phyloP scores from a whole-genome alignment of 2,113 vertebrate genomes.

The Eclectus roratus region DNA sequence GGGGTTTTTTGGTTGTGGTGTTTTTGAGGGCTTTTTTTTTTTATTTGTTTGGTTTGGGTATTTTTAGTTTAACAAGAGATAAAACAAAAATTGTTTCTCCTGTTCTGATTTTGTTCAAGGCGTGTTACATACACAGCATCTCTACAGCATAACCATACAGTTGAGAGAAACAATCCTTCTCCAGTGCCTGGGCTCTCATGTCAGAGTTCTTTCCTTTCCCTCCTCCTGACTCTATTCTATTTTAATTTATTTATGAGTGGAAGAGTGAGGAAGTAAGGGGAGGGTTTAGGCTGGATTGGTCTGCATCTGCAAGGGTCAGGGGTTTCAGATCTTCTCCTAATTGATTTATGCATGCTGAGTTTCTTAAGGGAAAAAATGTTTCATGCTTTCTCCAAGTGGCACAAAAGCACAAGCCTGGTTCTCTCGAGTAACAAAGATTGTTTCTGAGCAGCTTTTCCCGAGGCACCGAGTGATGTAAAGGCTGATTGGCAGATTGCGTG shows the following conservation, averaged over 20 bases:
- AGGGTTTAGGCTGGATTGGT: neutral
- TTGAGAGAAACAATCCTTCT: neutral
- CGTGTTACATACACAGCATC: neutral
- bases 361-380: neutral
- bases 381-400: slow-evolving; percentile 11
- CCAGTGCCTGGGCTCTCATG: neutral
- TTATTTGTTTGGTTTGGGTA: neutral
- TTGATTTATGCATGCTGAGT: neutral
- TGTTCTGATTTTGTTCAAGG: neutral
- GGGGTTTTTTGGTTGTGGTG: too few species aligned
- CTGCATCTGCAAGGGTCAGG: neutral
- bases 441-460: slow-evolving; percentile 53
- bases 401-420: slow-evolving; percentile 17
- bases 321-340: slow-evolving; percentile 13
- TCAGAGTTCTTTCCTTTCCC: neutral
- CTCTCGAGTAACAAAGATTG: slow-evolving; percentile 50
- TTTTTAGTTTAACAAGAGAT: neutral
- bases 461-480: slow-evolving; percentile 45
- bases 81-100: neutral
- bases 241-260: neutral
- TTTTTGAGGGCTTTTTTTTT: too few species aligned
- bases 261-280: neutral
- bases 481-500: slow-evolving; percentile 56
- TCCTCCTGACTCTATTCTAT: neutral
- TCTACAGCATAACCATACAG: neutral